Conservation (phyloP, 2,888 invertebrate genomes). For the Tiphia femorata region DNA sequence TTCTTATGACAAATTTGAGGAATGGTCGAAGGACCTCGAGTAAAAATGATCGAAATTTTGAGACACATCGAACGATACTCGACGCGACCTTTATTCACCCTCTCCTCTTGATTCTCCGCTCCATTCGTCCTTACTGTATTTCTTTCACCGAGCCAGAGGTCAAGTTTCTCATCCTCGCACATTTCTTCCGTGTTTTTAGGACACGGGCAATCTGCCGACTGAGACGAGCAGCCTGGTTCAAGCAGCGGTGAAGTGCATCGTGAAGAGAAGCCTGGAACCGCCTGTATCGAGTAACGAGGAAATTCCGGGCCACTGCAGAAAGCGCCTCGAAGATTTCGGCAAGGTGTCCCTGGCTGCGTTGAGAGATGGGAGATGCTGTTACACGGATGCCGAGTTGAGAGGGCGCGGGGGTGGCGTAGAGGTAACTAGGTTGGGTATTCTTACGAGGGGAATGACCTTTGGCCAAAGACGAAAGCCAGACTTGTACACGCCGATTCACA, state of each 20-base stretch:
- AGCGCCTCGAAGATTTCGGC: conserved; percentile 71
- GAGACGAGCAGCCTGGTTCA: conserved; percentile 65
- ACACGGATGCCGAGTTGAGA: conserved; percentile 71
- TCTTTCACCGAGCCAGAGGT: too few relatives aligned
- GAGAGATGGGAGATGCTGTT: conserved; percentile 69
- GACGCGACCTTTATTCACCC: too few relatives aligned
- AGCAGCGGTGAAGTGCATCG: conserved; percentile 69
- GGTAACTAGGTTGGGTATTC: conserved; percentile 68
- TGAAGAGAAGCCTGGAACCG: conserved; percentile 65
- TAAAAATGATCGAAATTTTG: too few relatives aligned
- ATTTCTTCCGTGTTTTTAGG: conserved; percentile 34
- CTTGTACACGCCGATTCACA: conserved; percentile 70
- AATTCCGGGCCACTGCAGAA: conserved; percentile 67
- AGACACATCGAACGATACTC: too few relatives aligned
- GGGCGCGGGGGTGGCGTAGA: conserved; percentile 67
- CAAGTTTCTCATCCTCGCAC: too few relatives aligned
- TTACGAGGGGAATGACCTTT: conserved; percentile 67
- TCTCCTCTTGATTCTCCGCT: too few relatives aligned
- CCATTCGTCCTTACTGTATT: too few relatives aligned
- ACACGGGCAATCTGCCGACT: conserved; percentile 59
- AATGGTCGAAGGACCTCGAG: not conserved
- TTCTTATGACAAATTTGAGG: too few relatives aligned
- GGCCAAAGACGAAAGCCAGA: conserved; percentile 69
- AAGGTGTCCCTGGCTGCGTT: conserved; percentile 70
- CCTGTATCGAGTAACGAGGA: conserved; percentile 58